phyloP scores from a whole-genome alignment of 2,888 invertebrate species.

The Stenchaetothrips biformis region DNA sequence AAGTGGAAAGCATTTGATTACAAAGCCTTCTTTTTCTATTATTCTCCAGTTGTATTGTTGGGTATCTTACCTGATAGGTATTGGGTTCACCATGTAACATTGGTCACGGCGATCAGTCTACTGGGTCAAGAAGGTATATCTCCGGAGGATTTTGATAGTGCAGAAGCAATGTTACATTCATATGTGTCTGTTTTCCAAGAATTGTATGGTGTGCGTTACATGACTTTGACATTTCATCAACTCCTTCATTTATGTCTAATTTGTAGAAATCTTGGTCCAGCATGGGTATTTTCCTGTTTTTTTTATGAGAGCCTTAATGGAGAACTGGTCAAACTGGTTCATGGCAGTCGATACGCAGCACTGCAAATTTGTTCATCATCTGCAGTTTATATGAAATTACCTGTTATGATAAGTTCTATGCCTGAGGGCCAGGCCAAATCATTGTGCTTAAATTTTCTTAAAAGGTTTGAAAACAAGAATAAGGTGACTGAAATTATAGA shows the following conservation, averaged over 20 bases:
- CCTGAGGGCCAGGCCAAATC: not conserved
- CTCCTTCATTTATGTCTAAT: not conserved
- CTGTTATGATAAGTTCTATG: not conserved
- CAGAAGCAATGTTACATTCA: not conserved
- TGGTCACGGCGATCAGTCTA: not conserved
- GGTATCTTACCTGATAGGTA: not conserved
- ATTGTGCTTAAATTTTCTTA: not conserved
- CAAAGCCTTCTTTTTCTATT: not conserved
- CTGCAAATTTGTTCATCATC: not conserved
- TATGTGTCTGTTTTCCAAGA: not conserved
- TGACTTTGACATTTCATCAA: not conserved
- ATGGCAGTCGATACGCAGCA: not conserved
- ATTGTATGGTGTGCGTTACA: not conserved
- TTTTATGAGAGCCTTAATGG: not conserved
- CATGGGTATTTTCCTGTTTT: no score
- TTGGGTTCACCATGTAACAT: not conserved
- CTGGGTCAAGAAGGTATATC: not conserved
- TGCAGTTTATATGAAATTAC: not conserved
- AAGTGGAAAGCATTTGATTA: not conserved
- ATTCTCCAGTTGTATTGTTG: not conserved
- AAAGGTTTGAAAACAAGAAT: not conserved
- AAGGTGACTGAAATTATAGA: not conserved
- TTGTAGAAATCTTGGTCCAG: not conserved
- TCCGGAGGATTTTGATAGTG: not conserved
- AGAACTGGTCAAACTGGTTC: not conserved